Evolutionary conservation across 2,888 invertebrate species (phyloP).

Genomic region (Phania funesta): DNA sequence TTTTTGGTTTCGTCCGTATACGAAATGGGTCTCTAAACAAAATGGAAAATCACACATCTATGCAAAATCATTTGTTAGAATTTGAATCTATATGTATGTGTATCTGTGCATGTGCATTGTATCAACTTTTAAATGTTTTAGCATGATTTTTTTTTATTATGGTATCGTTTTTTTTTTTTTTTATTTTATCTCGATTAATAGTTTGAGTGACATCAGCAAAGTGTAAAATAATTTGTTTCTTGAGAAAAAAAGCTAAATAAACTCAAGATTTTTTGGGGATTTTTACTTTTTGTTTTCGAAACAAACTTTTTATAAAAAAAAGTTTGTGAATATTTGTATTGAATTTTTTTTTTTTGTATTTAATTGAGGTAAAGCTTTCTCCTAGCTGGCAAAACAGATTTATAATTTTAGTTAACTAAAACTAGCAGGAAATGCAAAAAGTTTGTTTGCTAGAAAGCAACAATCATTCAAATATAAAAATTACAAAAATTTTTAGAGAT

Average conservation of each 20-base stretch:
- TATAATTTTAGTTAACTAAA: conserved; percentile 35
- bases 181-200: too few species aligned
- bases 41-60: conserved; percentile 9
- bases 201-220: conserved; percentile 61
- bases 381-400: conserved; percentile 49
- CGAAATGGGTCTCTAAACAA: conserved; percentile 35
- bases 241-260: conserved; percentile 53
- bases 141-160: too few species aligned
- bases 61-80: neutral
- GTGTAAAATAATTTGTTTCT: conserved; percentile 60
- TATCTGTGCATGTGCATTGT: neutral
- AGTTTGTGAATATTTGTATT: conserved; percentile 43
- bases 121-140: too few species aligned
- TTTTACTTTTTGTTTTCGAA: too few species aligned
- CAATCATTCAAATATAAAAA: neutral
- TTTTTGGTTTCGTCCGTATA: conserved; percentile 48
- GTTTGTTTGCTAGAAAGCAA: neutral
- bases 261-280: conserved; percentile 65
- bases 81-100: too few species aligned
- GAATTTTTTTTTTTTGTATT: conserved; percentile 55
- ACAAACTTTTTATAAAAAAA: conserved; percentile 29
- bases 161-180: too few species aligned
- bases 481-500: neutral
- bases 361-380: conserved; percentile 66
- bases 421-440: conserved; percentile 3